Evolutionary conservation across 2,888 invertebrate species (phyloP).

Genomic region (Metalampra italica): DNA sequence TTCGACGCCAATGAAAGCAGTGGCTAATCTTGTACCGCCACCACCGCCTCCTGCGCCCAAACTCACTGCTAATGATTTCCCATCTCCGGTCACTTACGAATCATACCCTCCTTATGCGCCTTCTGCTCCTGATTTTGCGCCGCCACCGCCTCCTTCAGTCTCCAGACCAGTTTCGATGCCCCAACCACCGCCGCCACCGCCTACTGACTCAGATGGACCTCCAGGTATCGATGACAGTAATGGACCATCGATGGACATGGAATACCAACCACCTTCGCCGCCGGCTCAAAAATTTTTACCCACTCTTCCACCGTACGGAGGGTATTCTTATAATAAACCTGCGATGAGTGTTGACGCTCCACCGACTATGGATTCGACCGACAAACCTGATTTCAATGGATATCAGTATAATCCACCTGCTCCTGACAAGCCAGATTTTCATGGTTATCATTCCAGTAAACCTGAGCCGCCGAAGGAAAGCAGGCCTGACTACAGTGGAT

Average conservation of each 20-base stretch:
- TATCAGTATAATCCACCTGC: constrained; percentile 23
- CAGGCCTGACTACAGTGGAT: constrained; percentile 41
- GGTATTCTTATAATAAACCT: constrained; percentile 64
- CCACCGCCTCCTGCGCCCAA: constrained; percentile 53
- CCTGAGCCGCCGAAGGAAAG: constrained; percentile 26
- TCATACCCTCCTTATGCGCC: constrained; percentile 65
- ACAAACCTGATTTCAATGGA: constrained; percentile 41
- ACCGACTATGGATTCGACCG: constrained; percentile 28
- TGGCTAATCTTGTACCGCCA: constrained; percentile 56
- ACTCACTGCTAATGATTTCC: constrained; percentile 47
- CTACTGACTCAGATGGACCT: constrained; percentile 23
- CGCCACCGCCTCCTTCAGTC: constrained; percentile 19
- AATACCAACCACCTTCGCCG: constrained; percentile 50
- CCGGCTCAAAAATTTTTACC: constrained; percentile 38
- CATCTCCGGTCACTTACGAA: constrained; percentile 55
- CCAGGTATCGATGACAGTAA: constrained; percentile 28
- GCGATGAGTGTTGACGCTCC: constrained; percentile 34
- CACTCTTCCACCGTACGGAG: constrained; percentile 47
- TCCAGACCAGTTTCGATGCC: constrained; percentile 29
- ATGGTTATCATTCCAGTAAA: constrained; percentile 24
- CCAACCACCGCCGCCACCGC: constrained; percentile 27
- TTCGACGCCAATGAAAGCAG: constrained; percentile 33
- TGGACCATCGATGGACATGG: constrained; percentile 36
- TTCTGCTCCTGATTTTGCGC: constrained; percentile 18
- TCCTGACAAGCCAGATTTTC: constrained; percentile 11